A percentile compares a stretch with the other conserved stretches of the same genome.
phyloP scores from a whole-genome alignment of 2,113 vertebrate species.

The Corythaeola cristata region DNA sequence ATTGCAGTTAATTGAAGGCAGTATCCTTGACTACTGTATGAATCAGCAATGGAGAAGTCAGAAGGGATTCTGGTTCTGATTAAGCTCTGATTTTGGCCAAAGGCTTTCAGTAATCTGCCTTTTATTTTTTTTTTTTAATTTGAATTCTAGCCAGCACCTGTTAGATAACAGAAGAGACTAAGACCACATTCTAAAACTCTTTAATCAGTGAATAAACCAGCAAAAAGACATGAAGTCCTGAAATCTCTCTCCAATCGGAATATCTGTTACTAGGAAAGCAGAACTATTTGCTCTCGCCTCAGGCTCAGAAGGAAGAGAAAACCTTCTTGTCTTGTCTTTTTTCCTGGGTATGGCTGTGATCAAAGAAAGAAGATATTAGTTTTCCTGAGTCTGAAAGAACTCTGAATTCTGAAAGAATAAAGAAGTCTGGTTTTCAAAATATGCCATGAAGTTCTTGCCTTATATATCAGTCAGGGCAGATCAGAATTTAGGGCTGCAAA shows the following conservation, averaged over 20 bases:
- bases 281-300: neutral
- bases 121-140: slow-evolving; percentile 23
- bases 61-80: slow-evolving; percentile 75
- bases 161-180: slow-evolving; percentile 74
- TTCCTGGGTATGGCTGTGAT: neutral
- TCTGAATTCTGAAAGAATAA: neutral
- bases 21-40: slow-evolving; percentile 79
- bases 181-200: slow-evolving; percentile 65
- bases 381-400: neutral
- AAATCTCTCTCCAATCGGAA: neutral
- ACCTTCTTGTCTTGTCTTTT: neutral
- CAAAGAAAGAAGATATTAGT: neutral
- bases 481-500: neutral
- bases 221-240: neutral
- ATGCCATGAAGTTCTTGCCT: neutral
- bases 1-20: slow-evolving; percentile 77
- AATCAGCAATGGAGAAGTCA: slow-evolving; percentile 67
- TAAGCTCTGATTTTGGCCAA: slow-evolving; percentile 74
- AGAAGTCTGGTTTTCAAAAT: neutral
- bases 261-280: slow-evolving; percentile 1
- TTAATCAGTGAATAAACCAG: slow-evolving; percentile 60
- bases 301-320: neutral
- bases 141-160: slow-evolving; percentile 68
- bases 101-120: slow-evolving; percentile 49
- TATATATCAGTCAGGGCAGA: neutral